Evolutionary conservation across 2,888 invertebrate genomes (phyloP), one percentile per base, ranked within the genome.

Genomic region (Chrysodeixis includens): DNA sequence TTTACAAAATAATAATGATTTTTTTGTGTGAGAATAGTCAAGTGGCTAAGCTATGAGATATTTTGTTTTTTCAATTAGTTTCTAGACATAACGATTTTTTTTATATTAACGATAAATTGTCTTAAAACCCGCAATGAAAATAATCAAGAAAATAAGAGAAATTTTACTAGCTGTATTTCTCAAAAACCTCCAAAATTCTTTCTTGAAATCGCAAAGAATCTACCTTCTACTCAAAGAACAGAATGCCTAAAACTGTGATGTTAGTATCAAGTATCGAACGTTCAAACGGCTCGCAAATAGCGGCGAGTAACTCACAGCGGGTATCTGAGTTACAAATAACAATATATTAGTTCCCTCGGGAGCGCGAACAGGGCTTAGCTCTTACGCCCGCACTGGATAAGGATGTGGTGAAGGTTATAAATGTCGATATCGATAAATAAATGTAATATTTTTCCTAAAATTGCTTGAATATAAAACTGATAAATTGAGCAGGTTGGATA

Each of bases 311-410:
- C 71, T 78, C 80, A 77, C 78, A 78, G 82, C 81, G 78, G 84
- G 83, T 86, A 85, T 86, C 82, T 81, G 81, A 78, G 83, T 81
- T 70, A 82, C 83, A 91, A 93, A 93, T 90, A 92, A 92, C 92
- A 91, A 92, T 93, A 90, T 91, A 92, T 90, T 88, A 88, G 87
- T 78, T 88, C 93, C 90, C 92, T 60, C 63, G 92, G 91, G 93
- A 90, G 82, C 71, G 77, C 62, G 85, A 89, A 93, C 93, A 92
- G 88, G 88, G 89, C 90, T 93, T 91, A 88, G 93, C 93, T 93
- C 89, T 93, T 92, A 92, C 86, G 83, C 78, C 71, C 72, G 79
- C 56, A 70, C 68, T 57, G 46, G 9, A 14, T 84, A 88, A 88
- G 69, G 89, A 66, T 74, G 88, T 16, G 53, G 9, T 4, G 14